A percentile compares a stretch with the other conserved stretches of the same genome.
Evolutionary conservation across 2,113 vertebrate genomes (phyloP).

Genomic region (Mormyrus iriodes): DNA sequence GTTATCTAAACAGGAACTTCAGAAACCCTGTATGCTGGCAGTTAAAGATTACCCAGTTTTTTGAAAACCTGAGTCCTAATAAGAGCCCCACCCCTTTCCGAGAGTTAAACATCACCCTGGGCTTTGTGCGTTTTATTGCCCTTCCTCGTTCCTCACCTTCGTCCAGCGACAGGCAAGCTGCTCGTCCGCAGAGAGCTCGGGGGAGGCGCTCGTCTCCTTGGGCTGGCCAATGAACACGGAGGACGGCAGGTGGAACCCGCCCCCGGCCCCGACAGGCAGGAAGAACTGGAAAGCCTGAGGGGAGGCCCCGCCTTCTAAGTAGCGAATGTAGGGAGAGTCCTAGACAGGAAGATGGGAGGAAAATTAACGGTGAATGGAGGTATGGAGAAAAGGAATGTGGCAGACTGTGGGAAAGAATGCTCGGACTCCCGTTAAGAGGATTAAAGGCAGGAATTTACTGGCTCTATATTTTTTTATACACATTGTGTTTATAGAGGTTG

Average conservation of each 20-base stretch:
- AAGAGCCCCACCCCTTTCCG: not conserved
- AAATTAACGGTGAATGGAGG: not conserved
- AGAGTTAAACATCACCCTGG: not conserved
- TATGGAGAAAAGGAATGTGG: not conserved
- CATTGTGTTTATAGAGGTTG: not conserved
- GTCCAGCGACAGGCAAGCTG: constrained; percentile 89
- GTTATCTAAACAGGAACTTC: not conserved
- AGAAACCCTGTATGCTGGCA: not conserved
- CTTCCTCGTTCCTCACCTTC: constrained; percentile 65
- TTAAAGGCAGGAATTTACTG: not conserved
- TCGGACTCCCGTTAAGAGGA: not conserved
- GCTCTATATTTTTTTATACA: not conserved
- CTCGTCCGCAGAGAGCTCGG: constrained; percentile 80
- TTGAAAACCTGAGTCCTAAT: not conserved
- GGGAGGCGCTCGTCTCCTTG: constrained; percentile 75
- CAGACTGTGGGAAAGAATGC: not conserved
- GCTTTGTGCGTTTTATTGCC: not conserved
- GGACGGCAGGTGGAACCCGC: constrained; percentile 77
- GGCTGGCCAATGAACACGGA: constrained; percentile 77
- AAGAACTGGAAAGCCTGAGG: constrained; percentile 86
- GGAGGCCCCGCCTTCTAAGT: constrained; percentile 64
- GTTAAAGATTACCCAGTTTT: not conserved
- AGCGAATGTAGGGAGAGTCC: constrained; percentile 75
- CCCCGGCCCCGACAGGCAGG: constrained; percentile 74
- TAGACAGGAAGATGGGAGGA: constrained; percentile 34